phyloP scores from a whole-genome alignment of 2,888 invertebrate genomes.

The Keiferia lycopersicella region DNA sequence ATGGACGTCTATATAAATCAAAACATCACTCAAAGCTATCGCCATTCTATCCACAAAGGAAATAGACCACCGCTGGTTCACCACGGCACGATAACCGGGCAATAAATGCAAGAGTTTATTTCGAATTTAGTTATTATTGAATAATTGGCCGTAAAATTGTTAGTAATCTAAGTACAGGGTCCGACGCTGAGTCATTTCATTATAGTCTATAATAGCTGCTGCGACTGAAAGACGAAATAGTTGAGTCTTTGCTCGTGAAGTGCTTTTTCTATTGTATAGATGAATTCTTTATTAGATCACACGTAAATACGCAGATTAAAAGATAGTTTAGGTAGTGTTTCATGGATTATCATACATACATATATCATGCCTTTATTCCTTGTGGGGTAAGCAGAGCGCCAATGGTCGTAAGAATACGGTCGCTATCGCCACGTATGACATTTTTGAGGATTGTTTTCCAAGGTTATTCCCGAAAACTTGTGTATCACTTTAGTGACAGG shows the following conservation, averaged over 20 bases:
- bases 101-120: slow-evolving; percentile 53
- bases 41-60: background rate
- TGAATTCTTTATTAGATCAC: too few relatives aligned
- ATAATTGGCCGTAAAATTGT: slow-evolving; percentile 23
- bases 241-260: too few relatives aligned
- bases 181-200: slow-evolving; percentile 18
- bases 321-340: too few relatives aligned
- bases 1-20: background rate
- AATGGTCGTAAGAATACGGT: too few relatives aligned
- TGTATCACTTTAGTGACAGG: too few relatives aligned
- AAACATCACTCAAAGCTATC: background rate
- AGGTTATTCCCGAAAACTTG: too few relatives aligned
- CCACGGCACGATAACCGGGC: slow-evolving; percentile 42
- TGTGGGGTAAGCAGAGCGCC: too few relatives aligned
- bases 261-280: background rate
- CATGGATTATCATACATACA: too few relatives aligned
- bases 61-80: background rate
- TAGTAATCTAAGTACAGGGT: slow-evolving; percentile 17
- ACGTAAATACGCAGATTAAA: too few relatives aligned
- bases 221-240: slow-evolving; percentile 4
- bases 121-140: slow-evolving; percentile 32
- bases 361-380: too few relatives aligned
- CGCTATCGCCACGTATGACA: too few relatives aligned
- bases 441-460: too few relatives aligned
- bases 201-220: slow-evolving; percentile 8